These are phyloP conservation scores for Zaprionus bogoriensis DNA, from an alignment of 2,888 invertebrate genomes.

Conservation along the genomic window DNA sequence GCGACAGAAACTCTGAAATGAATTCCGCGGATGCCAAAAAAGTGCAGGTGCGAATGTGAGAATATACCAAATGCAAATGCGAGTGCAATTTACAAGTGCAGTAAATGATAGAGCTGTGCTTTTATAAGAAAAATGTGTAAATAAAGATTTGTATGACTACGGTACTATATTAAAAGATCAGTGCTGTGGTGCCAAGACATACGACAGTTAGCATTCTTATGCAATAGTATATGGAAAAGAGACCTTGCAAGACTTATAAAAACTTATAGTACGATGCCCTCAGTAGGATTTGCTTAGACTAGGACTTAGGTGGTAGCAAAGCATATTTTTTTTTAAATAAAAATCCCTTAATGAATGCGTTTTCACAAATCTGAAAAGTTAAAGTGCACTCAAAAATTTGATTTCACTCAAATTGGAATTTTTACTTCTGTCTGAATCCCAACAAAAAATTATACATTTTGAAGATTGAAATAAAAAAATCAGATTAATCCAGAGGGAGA, in stretches of 20 bases:
- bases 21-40: constrained; percentile 53
- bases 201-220: constrained; percentile 38
- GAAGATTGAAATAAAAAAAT: background rate
- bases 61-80: constrained; percentile 39
- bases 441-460: too few species aligned
- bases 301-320: too few species aligned
- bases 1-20: constrained; percentile 48
- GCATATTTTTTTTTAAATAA: too few species aligned
- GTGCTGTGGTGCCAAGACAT: constrained; percentile 33
- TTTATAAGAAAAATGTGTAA: background rate
- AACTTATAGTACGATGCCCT: constrained; percentile 1
- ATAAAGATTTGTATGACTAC: background rate
- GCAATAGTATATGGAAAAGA: background rate
- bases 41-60: constrained; percentile 47
- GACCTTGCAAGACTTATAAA: background rate
- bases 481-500: background rate
- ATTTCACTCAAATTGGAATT: too few species aligned
- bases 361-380: too few species aligned
- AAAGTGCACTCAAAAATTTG: too few species aligned
- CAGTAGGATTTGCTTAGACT: too few species aligned
- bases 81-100: constrained; percentile 13
- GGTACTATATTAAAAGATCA: constrained; percentile 9
- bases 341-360: too few species aligned
- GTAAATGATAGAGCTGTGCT: constrained; percentile 18
- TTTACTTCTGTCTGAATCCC: too few species aligned